phyloP scores from a whole-genome alignment of 2,113 vertebrate species.

The Fukomys damarensis region DNA sequence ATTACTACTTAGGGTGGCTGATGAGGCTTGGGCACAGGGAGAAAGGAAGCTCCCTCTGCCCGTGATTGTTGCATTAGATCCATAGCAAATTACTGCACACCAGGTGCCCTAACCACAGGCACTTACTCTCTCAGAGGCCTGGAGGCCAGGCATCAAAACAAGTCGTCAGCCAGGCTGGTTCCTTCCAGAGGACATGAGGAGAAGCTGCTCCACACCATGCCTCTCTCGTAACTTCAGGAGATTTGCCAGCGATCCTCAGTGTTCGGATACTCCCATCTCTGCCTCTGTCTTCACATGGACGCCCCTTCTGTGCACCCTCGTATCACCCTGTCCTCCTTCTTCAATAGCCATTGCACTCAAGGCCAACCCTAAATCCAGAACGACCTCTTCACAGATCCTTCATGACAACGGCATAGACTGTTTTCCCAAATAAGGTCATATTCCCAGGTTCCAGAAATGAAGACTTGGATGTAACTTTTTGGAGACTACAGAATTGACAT shows the following conservation, averaged over 20 bases:
- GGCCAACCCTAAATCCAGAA: neutral
- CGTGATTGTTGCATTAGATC: fast-evolving
- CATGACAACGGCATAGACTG: neutral
- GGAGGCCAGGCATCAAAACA: neutral
- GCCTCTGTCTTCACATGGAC: neutral
- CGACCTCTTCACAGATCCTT: neutral
- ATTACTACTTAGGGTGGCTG: neutral
- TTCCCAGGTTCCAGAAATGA: neutral
- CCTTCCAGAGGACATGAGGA: neutral
- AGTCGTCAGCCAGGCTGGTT: neutral
- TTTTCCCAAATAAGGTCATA: neutral
- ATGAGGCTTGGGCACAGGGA: neutral
- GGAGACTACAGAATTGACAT: neutral
- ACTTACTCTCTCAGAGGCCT: neutral
- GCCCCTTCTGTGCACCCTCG: neutral
- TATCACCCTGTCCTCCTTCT: neutral
- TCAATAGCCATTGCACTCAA: neutral
- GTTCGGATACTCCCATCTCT: too few species aligned
- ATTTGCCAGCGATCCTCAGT: neutral
- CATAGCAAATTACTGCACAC: neutral
- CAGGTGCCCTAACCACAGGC: neutral
- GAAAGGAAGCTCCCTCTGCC: neutral
- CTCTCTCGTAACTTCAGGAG: neutral
- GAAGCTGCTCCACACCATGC: neutral
- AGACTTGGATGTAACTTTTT: neutral